These are phyloP conservation scores for Sardinella longiceps DNA, from an alignment of 2,797 vertebrate species.

Conservation along the genomic window DNA sequence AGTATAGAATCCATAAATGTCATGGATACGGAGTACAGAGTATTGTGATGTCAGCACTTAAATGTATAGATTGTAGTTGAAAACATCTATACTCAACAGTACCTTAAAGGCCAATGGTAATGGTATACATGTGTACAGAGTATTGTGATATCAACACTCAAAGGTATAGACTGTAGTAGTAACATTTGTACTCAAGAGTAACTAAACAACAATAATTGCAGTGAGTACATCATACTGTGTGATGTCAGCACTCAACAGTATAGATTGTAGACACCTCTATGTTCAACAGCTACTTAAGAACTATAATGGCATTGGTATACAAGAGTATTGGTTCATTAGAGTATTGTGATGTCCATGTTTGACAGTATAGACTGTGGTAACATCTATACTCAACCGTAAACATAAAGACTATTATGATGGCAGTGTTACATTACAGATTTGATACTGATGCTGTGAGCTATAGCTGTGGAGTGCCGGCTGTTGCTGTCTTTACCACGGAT, in stretches of 20 bases:
- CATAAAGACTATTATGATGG: neutral
- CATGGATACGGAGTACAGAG: neutral
- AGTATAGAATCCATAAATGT: neutral
- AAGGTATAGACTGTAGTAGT: neutral
- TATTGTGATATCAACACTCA: neutral
- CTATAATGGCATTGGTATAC: neutral
- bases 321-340: neutral
- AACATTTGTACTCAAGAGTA: neutral
- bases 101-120: neutral
- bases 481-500: neutral
- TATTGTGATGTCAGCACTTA: neutral
- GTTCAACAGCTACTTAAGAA: neutral
- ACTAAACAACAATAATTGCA: neutral
- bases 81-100: neutral
- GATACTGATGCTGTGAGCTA: neutral
- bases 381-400: neutral
- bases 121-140: neutral
- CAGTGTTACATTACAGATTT: neutral
- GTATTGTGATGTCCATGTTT: neutral
- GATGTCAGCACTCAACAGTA: neutral
- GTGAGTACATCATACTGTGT: neutral
- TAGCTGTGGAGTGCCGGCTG: neutral
- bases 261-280: neutral
- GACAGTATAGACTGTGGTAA: slow-evolving; percentile 1
- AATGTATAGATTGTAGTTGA: neutral